These are phyloP conservation scores for Colistium nudipinnis DNA, from an alignment of 2,113 vertebrate species.

Conservation along the genomic window DNA sequence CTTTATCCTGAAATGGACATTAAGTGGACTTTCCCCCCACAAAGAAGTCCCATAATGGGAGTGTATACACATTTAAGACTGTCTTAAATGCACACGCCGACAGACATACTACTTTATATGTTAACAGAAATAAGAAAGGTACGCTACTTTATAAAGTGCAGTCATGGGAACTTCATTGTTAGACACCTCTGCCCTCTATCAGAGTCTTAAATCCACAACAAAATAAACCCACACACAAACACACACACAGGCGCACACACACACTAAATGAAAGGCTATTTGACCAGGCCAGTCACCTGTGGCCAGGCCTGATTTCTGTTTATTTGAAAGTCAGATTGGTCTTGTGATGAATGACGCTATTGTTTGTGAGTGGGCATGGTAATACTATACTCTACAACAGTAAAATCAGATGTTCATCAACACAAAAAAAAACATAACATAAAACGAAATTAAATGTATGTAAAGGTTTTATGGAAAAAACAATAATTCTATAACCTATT, in stretches of 20 bases:
- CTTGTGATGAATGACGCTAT: constrained; percentile 51
- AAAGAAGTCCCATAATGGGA: too few relatives aligned
- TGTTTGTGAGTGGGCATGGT: constrained; percentile 22
- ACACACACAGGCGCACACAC: constrained; percentile 18
- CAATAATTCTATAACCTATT: neutral
- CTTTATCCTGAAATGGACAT: too few relatives aligned
- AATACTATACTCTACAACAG: constrained; percentile 27
- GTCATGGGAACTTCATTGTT: constrained; percentile 4
- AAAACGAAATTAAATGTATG: too few relatives aligned
- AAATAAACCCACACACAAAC: constrained; percentile 20
- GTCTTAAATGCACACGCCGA: neutral
- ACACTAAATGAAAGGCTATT: constrained; percentile 54
- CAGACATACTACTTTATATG: neutral
- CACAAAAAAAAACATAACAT: too few relatives aligned
- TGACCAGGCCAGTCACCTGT: constrained; percentile 73
- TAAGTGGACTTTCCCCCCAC: too few relatives aligned
- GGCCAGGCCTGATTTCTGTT: constrained; percentile 64
- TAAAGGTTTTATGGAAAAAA: too few relatives aligned
- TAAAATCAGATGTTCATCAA: too few relatives aligned
- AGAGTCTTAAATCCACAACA: constrained; percentile 31
- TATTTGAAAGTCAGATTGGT: constrained; percentile 73
- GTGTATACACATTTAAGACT: too few relatives aligned
- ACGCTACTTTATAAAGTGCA: constrained; percentile 15
- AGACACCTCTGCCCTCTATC: constrained; percentile 24
- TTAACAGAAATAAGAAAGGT: constrained; percentile 1